Conservation (phyloP, 2,113 vertebrate species). For the Phrynosoma platyrhinos region DNA sequence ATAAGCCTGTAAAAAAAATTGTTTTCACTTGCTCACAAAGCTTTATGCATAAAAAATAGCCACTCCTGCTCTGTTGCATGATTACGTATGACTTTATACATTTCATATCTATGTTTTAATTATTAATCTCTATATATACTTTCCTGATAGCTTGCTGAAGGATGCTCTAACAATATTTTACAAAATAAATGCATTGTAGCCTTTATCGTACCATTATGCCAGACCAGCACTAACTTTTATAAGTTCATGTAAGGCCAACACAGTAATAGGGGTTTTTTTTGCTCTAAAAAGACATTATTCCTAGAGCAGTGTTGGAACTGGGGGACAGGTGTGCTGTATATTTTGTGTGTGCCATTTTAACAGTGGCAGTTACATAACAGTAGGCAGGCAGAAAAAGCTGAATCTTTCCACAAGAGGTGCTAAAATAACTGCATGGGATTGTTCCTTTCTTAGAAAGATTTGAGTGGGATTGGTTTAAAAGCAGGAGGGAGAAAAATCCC, state of each 20-base stretch:
- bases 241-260: neutral
- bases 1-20: no score
- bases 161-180: neutral
- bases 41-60: no score
- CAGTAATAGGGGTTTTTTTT: neutral
- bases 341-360: neutral
- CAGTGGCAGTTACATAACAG: conserved; percentile 58
- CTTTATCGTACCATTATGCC: neutral
- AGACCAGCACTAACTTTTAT: neutral
- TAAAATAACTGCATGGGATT: conserved; percentile 44
- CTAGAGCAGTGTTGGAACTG: conserved; percentile 45
- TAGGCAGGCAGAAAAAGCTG: conserved; percentile 61
- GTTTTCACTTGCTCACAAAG: no score
- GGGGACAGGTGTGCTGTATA: neutral
- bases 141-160: neutral
- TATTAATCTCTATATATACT: neutral
- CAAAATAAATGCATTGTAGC: neutral
- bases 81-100: neutral
- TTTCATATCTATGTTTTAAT: neutral
- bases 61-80: neutral
- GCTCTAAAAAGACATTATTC: conserved; percentile 36
- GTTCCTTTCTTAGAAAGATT: conserved; percentile 51
- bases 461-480: conserved; percentile 36
- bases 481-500: conserved; percentile 40
- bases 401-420: conserved; percentile 59